Percentiles rank a stretch among this genome's conserved stretches.
Evolutionary conservation across 2,113 vertebrate genomes (phyloP).

Genomic region (Nannobrachium achirus): DNA sequence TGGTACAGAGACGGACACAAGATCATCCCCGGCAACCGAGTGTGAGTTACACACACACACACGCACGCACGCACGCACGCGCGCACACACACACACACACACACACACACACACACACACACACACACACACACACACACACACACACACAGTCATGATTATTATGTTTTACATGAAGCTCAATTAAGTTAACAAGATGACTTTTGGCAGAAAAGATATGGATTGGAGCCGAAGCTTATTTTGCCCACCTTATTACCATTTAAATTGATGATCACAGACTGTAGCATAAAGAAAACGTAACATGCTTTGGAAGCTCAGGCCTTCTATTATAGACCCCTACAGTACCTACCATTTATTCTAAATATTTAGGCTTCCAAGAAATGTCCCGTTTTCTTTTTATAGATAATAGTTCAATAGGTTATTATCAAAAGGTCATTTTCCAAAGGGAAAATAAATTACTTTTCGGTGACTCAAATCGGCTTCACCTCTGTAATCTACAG

Average conservation of each 20-base stretch:
- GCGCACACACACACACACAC: constrained; percentile 1
- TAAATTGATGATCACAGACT: too few species aligned
- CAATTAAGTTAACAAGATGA: too few species aligned
- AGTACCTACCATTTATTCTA: constrained; percentile 39
- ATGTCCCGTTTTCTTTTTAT: constrained; percentile 41
- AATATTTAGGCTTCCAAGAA: constrained; percentile 37
- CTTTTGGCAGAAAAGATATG: too few species aligned
- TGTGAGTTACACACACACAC: constrained; percentile 80
- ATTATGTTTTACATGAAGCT: background rate
- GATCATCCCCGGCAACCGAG: constrained; percentile 90
- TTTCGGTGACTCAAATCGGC: constrained; percentile 37
- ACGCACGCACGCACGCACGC: background rate
- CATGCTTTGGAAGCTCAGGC: constrained; percentile 17
- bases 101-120: constrained; percentile 1
- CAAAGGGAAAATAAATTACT: constrained; percentile 31
- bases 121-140: background rate
- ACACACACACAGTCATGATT: background rate
- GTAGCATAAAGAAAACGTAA: too few species aligned
- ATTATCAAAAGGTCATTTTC: constrained; percentile 30
- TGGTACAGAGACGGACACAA: constrained; percentile 97
- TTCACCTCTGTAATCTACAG: constrained; percentile 37
- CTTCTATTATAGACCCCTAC: constrained; percentile 35
- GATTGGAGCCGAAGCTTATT: too few species aligned
- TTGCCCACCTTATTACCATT: too few species aligned
- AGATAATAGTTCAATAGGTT: constrained; percentile 34